phyloP scores from a whole-genome alignment of 2,888 invertebrate genomes.

The Stenchaetothrips biformis region DNA sequence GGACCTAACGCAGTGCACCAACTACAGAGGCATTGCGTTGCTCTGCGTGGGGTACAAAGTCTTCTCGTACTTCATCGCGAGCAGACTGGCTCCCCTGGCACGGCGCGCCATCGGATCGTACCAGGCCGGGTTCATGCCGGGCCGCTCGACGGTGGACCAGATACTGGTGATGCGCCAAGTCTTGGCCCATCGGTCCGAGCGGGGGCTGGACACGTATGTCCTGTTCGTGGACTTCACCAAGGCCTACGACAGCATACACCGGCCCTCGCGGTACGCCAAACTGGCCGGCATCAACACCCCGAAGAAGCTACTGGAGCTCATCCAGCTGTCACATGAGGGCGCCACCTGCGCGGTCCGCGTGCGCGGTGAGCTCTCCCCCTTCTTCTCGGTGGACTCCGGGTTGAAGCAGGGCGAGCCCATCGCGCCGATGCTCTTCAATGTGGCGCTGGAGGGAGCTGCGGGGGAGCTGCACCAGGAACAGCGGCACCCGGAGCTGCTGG shows the following conservation, averaged over 20 bases:
- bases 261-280: not conserved
- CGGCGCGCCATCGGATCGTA: not conserved
- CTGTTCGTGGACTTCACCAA: slow-evolving; percentile 29
- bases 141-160: slow-evolving; percentile 27
- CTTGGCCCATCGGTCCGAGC: slow-evolving; percentile 22
- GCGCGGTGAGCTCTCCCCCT: not conserved
- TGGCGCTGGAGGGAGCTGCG: not conserved
- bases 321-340: not conserved
- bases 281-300: not conserved
- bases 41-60: slow-evolving; percentile 28
- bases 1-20: slow-evolving; percentile 19
- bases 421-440: slow-evolving; percentile 9
- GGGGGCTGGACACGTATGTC: not conserved
- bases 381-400: not conserved
- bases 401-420: not conserved
- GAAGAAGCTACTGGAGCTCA: not conserved
- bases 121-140: slow-evolving; percentile 28
- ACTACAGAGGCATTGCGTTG: slow-evolving; percentile 31
- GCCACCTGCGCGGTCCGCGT: not conserved
- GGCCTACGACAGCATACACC: slow-evolving; percentile 26
- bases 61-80: not conserved
- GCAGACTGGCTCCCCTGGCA: slow-evolving; percentile 11
- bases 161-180: slow-evolving; percentile 25
- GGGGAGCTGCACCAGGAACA: not conserved
- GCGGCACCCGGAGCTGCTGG: not conserved